Percentiles rank a stretch among this genome's conserved stretches.
phyloP scores from a whole-genome alignment of 2,797 vertebrate genomes.

The Sarcophilus harrisii region DNA sequence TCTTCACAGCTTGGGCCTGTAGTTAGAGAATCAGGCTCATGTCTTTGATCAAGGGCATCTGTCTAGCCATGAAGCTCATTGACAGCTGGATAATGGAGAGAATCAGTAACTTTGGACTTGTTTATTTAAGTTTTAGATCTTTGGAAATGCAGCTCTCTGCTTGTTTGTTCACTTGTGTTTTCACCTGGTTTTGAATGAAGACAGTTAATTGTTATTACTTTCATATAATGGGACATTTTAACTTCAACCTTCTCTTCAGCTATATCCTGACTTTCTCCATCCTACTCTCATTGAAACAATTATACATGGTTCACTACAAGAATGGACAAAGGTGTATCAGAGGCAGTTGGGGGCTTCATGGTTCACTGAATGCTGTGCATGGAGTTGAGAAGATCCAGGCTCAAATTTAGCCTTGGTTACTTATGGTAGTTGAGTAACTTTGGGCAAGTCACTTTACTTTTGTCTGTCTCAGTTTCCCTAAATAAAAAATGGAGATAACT shows the following conservation, averaged over 20 bases:
- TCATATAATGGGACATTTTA: not conserved
- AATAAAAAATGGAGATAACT: not conserved
- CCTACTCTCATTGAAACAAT: no score
- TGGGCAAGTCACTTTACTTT: not conserved
- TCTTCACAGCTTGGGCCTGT: not conserved
- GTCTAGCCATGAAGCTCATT: not conserved
- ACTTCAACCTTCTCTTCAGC: not conserved
- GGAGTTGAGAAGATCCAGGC: not conserved
- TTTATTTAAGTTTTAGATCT: constrained; percentile 6
- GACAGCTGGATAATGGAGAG: not conserved
- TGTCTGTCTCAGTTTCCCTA: not conserved
- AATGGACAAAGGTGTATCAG: not conserved
- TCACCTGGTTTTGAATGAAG: not conserved
- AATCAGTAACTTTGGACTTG: not conserved
- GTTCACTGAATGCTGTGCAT: not conserved
- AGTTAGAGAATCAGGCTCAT: not conserved
- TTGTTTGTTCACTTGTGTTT: not conserved
- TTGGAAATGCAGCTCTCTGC: not conserved
- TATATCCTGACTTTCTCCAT: not conserved
- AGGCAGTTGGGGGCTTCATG: not conserved
- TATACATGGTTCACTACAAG: not conserved
- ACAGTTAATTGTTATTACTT: not conserved
- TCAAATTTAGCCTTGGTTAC: not conserved
- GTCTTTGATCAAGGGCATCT: not conserved
- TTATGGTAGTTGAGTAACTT: not conserved